phyloP scores from a whole-genome alignment of 2,888 invertebrate genomes.

The Lithophane ornitopus region DNA sequence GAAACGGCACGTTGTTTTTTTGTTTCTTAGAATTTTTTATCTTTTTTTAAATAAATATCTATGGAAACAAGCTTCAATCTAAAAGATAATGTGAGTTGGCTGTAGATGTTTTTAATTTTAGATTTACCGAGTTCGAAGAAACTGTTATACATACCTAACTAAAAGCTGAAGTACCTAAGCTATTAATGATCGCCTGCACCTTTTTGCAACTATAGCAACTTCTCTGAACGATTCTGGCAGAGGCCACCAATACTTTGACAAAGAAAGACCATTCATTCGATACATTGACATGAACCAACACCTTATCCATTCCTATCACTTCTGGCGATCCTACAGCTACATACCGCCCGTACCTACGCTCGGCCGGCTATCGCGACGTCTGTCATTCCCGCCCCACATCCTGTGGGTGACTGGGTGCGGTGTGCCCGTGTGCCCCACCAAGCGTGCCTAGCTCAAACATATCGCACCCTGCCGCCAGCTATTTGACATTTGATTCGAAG shows the following conservation, averaged over 20 bases:
- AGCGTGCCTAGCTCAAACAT: slow-evolving; percentile 62
- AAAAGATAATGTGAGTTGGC: not conserved
- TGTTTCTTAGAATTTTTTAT: slow-evolving; percentile 2
- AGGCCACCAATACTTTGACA: not conserved
- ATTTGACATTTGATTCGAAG: slow-evolving; percentile 67
- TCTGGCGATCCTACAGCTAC: slow-evolving; percentile 27
- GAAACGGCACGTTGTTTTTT: slow-evolving; percentile 30
- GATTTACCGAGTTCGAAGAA: not conserved
- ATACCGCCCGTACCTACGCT: slow-evolving; percentile 49
- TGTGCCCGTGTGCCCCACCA: slow-evolving; percentile 52
- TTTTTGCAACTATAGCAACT: not conserved
- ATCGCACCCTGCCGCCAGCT: slow-evolving; percentile 60
- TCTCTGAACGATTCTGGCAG: not conserved
- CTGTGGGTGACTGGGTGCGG: slow-evolving; percentile 64
- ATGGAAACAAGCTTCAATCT: not conserved
- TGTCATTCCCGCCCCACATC: slow-evolving; percentile 72
- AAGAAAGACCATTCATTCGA: not conserved
- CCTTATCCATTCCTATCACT: slow-evolving; percentile 26
- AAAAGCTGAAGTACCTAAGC: not conserved
- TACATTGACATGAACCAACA: not conserved
- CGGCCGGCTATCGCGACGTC: slow-evolving; percentile 68
- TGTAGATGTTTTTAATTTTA: not conserved
- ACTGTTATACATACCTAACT: not conserved
- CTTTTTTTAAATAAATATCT: not conserved
- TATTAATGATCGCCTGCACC: not conserved